Conservation (phyloP, 1,140 invertebrate genomes). For the Metaphire vulgaris region DNA sequence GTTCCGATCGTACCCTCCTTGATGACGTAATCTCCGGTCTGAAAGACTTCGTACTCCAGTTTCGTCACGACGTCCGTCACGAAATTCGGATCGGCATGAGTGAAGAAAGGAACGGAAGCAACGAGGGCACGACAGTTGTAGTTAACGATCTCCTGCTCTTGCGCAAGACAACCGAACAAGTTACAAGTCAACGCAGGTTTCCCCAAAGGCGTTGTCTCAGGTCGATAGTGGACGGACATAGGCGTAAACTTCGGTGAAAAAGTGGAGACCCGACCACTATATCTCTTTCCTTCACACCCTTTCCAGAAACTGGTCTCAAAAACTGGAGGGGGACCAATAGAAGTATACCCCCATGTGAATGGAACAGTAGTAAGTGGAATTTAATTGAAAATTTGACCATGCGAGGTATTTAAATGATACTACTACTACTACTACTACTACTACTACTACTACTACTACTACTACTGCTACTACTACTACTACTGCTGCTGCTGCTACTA, state of each 20-base stretch:
- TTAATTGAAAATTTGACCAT: no score
- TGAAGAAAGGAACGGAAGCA: conserved; percentile 95
- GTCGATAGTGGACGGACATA: no score
- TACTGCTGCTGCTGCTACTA: conserved; percentile 1
- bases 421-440: conserved; percentile 9
- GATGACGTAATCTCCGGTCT: conserved; percentile 61
- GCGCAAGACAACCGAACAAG: background rate
- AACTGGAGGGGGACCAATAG: no score
- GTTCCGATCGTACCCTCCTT: conserved; percentile 85
- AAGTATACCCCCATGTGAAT: no score
- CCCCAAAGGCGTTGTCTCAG: no score
- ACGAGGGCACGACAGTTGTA: conserved; percentile 97
- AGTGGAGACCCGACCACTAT: no score
- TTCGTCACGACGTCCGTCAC: conserved; percentile 96
- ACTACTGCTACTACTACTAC: conserved; percentile 5
- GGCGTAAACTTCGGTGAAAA: no score
- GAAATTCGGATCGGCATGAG: conserved; percentile 94
- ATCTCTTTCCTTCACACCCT: no score
- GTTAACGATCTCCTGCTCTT: conserved; percentile 82
- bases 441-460: conserved; percentile 8
- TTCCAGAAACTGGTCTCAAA: no score
- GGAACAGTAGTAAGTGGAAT: no score
- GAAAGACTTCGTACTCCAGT: conserved; percentile 87
- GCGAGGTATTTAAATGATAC: no score
- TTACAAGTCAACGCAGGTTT: no score